Conservation (phyloP, 2,888 invertebrate genomes). For the Mechanitis messenoides region DNA sequence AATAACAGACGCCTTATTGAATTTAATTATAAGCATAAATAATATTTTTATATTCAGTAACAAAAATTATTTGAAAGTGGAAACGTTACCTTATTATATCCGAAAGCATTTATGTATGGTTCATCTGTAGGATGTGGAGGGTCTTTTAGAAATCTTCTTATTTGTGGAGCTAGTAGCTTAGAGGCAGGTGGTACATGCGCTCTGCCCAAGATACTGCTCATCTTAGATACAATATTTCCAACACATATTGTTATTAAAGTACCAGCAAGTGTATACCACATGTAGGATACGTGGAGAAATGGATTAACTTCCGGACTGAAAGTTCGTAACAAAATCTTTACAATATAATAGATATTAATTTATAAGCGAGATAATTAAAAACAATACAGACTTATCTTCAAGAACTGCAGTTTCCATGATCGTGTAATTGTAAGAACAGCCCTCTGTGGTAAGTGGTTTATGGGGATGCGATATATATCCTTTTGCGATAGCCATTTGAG, state of each 20-base stretch:
- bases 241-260: constrained; percentile 51
- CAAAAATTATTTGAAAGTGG: too few species aligned
- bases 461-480: constrained; percentile 80
- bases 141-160: constrained; percentile 76
- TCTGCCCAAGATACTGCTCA: constrained; percentile 47
- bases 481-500: constrained; percentile 78
- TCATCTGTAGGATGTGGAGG: constrained; percentile 67
- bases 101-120: constrained; percentile 61
- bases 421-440: constrained; percentile 80
- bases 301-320: constrained; percentile 75
- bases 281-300: constrained; percentile 84
- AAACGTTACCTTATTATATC: constrained; percentile 48
- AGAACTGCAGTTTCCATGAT: constrained; percentile 34
- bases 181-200: constrained; percentile 58
- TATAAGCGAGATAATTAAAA: not conserved
- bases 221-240: constrained; percentile 49
- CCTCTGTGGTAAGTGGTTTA: constrained; percentile 78
- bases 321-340: constrained; percentile 3
- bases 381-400: constrained; percentile 18
- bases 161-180: constrained; percentile 81
- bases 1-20: too few species aligned
- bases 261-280: constrained; percentile 83
- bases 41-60: too few species aligned
- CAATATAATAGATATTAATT: not conserved
- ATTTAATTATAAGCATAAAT: too few species aligned